Evolutionary conservation across 2,113 vertebrate genomes (phyloP), one percentile per base, ranked within the genome.

Genomic region (Dryoscopus gambensis): DNA sequence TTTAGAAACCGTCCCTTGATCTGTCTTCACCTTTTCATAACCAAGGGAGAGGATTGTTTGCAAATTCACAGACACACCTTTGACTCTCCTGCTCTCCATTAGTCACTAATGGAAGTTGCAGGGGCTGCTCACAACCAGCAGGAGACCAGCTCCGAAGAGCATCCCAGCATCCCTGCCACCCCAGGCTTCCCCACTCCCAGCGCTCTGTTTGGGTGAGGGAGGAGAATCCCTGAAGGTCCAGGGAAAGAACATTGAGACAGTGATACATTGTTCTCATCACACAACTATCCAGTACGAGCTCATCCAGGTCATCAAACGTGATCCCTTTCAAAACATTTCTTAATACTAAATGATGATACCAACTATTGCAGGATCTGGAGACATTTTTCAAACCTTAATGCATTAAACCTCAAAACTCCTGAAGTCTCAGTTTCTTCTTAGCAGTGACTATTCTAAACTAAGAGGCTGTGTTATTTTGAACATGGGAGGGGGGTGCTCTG

Each of bases 401-500:
- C 44, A 71, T 55, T 71, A 93, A 94, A 74, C 33, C 27, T 87
- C 50, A 35, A 27, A 46, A 63, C 22, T 91, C 65, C 52, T 40
- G 17, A 91, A 82, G 62, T 42, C 78, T 91, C 37, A 4, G 17
- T 60, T 96, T 92, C 71, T 52, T 79, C 80, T 80, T 60, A 73
- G 68, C 49, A 56, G 55, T 77, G 60, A 89, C 77, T 84, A 39
- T 77, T 94, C 87, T 84, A 67, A 92, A 79, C 56, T 52, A 87
- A 84, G 83, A 91, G 69, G 35, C 60, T 73, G 89, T 60, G 86
- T 42, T 71, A 92, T 87, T 96, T 63, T 70, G 73, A 95, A 87
- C 35, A 46, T 39, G 21, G 59, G 39, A 7, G 35, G n/a, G 31
- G 18, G 35, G 15, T 82, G 57, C 52, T 87, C 47, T 79, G 67